These are phyloP conservation scores for Selenia dentaria DNA, from an alignment of 2,888 invertebrate species.

Conservation along the genomic window DNA sequence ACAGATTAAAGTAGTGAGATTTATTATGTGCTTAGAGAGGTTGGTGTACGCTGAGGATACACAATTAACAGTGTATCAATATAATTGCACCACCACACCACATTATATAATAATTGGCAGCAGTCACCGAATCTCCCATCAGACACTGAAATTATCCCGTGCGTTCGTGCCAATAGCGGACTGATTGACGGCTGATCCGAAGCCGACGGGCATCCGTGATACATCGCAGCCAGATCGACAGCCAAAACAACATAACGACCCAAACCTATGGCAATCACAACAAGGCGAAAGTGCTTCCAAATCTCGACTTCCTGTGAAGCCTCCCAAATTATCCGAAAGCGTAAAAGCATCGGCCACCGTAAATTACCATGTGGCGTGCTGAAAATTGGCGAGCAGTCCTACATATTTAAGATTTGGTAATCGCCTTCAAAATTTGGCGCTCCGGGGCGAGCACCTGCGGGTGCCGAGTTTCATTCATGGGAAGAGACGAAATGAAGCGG, in stretches of 20 bases:
- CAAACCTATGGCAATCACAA: constrained; percentile 54
- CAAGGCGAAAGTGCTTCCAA: constrained; percentile 59
- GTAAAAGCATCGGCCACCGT: constrained; percentile 66
- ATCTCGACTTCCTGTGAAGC: constrained; percentile 71
- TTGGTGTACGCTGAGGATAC: too few species aligned
- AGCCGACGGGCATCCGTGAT: constrained; percentile 52
- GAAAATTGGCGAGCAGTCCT: constrained; percentile 68
- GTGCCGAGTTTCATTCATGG: constrained; percentile 76
- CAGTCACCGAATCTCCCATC: constrained; percentile 59
- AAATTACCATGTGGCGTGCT: constrained; percentile 76
- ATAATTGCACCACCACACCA: constrained; percentile 49
- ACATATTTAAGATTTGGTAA: constrained; percentile 72
- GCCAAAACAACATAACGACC: constrained; percentile 38
- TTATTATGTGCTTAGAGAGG: too few species aligned
- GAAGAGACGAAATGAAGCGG: constrained; percentile 60
- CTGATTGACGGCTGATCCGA: constrained; percentile 65
- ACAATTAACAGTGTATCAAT: constrained; percentile 40
- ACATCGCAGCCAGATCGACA: constrained; percentile 51
- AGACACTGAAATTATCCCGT: constrained; percentile 70
- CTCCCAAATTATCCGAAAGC: constrained; percentile 59
- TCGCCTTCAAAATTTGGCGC: constrained; percentile 67
- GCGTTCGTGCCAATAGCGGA: constrained; percentile 69
- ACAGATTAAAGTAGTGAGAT: too few species aligned
- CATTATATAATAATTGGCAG: constrained; percentile 78
- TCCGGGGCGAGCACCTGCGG: constrained; percentile 76